Percentiles rank a stretch among this genome's conserved stretches.
Evolutionary conservation across 2,113 vertebrate genomes (phyloP).

Genomic region (Pteruthius melanotis): DNA sequence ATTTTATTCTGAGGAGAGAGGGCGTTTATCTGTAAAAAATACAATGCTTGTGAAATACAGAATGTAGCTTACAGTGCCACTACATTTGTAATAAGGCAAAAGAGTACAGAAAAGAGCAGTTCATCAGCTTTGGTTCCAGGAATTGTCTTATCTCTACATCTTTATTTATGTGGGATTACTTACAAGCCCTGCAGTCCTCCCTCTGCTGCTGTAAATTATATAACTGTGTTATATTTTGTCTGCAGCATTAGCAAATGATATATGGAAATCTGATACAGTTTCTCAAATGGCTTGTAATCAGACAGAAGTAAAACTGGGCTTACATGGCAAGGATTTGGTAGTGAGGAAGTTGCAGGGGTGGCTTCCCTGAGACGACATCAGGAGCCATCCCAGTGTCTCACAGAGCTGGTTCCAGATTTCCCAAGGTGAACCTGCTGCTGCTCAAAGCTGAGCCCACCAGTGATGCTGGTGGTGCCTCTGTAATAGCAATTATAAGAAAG

Average conservation of each 20-base stretch:
- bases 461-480: background rate
- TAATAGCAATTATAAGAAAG: background rate
- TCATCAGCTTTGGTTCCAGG: background rate
- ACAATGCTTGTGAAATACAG: background rate
- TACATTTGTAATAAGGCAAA: background rate
- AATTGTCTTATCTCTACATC: background rate
- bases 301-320: background rate
- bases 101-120: background rate
- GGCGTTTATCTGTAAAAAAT: background rate
- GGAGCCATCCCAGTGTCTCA: background rate
- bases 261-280: background rate
- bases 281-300: background rate
- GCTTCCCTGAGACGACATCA: background rate
- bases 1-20: background rate
- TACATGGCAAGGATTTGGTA: background rate
- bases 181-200: background rate
- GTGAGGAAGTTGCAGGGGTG: background rate
- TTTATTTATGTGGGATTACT: background rate
- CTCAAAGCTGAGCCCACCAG: background rate
- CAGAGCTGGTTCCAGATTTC: background rate
- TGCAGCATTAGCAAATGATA: background rate
- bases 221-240: background rate
- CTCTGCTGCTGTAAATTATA: background rate
- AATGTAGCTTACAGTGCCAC: background rate
- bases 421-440: background rate